Conservation (phyloP, 2,797 vertebrate genomes). For the Helostoma temminkii region DNA sequence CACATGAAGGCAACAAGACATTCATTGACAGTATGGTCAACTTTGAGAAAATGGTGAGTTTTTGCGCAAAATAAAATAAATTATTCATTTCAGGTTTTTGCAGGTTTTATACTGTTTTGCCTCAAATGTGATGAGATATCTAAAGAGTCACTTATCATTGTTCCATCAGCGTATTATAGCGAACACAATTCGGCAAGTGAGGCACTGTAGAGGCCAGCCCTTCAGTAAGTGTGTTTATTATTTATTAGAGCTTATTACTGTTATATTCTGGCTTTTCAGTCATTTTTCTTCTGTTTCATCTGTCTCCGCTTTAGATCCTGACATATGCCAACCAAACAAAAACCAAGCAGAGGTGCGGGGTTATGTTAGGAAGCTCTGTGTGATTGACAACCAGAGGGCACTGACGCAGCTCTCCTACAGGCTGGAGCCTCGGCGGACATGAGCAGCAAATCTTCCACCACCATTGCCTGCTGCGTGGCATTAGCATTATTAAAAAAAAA, state of each 20-base stretch:
- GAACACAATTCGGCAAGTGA: constrained; percentile 93
- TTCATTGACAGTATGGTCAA: constrained; percentile 95
- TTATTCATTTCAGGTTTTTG: background rate
- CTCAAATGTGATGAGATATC: background rate
- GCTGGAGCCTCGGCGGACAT: constrained; percentile 94
- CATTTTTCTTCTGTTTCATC: background rate
- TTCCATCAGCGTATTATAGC: constrained; percentile 93
- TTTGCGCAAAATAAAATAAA: constrained; percentile 4
- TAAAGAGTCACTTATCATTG: constrained; percentile 16
- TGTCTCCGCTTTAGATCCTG: constrained; percentile 85
- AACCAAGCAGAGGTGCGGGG: constrained; percentile 95
- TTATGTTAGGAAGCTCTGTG: constrained; percentile 95
- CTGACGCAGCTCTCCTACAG: constrained; percentile 98
- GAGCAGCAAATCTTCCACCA: constrained; percentile 68
- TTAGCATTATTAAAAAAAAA: constrained; percentile 51
- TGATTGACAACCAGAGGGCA: constrained; percentile 99
- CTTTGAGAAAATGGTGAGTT: constrained; percentile 99
- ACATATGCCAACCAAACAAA: constrained; percentile 94
- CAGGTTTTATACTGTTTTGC: background rate
- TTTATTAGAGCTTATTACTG: background rate
- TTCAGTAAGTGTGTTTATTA: constrained; percentile 90
- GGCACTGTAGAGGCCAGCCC: constrained; percentile 93
- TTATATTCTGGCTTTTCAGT: background rate
- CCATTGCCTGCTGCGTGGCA: constrained; percentile 68
- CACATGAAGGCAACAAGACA: constrained; percentile 98